Evolutionary conservation across 2,888 invertebrate species (phyloP).

Genomic region (Linnaemya vulpina): DNA sequence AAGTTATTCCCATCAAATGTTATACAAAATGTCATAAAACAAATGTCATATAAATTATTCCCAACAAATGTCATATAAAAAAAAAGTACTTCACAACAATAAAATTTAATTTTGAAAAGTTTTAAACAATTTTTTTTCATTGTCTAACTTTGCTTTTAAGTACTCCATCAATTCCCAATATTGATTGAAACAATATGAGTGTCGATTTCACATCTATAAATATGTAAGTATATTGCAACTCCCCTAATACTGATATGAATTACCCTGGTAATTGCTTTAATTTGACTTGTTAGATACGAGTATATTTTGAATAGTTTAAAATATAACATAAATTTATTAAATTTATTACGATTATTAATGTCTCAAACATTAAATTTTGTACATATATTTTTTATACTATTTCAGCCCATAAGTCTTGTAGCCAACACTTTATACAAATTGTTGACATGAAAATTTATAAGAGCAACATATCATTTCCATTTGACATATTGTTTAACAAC

Average conservation of each 20-base stretch:
- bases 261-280: background rate
- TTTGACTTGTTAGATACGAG: background rate
- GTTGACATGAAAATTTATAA: conserved; percentile 60
- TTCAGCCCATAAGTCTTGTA: conserved; percentile 1
- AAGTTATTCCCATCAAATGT: too few species aligned
- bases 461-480: conserved; percentile 63
- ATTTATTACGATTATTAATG: conserved; percentile 59
- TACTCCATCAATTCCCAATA: too few species aligned
- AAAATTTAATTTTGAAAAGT: too few species aligned
- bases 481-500: conserved; percentile 69
- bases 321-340: conserved; percentile 28
- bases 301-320: background rate
- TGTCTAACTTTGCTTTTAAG: too few species aligned
- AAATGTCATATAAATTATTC: too few species aligned
- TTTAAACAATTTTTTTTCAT: too few species aligned
- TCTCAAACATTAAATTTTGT: conserved; percentile 43
- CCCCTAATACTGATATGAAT: background rate
- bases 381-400: conserved; percentile 8
- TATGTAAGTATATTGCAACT: too few species aligned
- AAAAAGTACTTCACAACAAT: too few species aligned
- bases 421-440: conserved; percentile 54
- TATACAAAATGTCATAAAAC: too few species aligned
- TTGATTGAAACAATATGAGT: too few species aligned
- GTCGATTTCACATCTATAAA: too few species aligned
- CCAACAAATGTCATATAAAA: too few species aligned